A percentile compares a stretch with the other conserved stretches of the same genome.
Evolutionary conservation across 2,113 vertebrate genomes (phyloP).

Genomic region (Eptesicus fuscus): DNA sequence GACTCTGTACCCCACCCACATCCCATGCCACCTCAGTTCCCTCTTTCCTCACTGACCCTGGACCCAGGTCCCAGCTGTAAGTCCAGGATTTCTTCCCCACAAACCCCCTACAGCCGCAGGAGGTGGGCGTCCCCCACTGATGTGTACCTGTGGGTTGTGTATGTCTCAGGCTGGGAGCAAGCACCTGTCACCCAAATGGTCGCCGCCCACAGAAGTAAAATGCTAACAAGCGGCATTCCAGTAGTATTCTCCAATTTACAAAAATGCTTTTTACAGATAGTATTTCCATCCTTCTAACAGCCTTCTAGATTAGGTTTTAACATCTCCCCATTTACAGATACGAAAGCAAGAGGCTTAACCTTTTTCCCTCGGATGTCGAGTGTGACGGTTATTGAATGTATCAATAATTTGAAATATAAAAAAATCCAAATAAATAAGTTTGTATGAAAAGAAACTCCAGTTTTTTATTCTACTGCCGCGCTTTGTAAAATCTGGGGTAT

Average conservation of each 20-base stretch:
- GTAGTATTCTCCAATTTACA: neutral
- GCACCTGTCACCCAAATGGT: neutral
- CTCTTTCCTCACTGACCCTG: neutral
- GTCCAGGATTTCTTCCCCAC: neutral
- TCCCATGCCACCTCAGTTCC: neutral
- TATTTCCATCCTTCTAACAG: neutral
- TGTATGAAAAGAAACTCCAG: too few species aligned
- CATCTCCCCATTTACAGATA: neutral
- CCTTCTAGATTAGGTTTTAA: neutral
- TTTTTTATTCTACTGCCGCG: too few species aligned
- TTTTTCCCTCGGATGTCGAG: too few species aligned
- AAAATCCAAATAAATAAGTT: too few species aligned
- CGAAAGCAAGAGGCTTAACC: neutral
- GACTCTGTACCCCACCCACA: neutral
- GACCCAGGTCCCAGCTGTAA: neutral
- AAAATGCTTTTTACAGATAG: neutral
- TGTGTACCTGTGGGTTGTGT: accelerated
- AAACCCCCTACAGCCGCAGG: neutral
- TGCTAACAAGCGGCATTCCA: neutral
- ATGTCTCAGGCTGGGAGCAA: neutral
- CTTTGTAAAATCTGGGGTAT: too few species aligned
- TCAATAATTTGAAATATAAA: too few species aligned
- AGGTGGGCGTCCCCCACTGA: neutral
- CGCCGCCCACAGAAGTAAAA: neutral
- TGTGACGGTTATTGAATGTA: too few species aligned